A percentile compares a stretch with the other conserved stretches of the same genome.
These are phyloP conservation scores for Irena cyanogastra DNA, from an alignment of 2,113 vertebrate species.

Conservation along the genomic window DNA sequence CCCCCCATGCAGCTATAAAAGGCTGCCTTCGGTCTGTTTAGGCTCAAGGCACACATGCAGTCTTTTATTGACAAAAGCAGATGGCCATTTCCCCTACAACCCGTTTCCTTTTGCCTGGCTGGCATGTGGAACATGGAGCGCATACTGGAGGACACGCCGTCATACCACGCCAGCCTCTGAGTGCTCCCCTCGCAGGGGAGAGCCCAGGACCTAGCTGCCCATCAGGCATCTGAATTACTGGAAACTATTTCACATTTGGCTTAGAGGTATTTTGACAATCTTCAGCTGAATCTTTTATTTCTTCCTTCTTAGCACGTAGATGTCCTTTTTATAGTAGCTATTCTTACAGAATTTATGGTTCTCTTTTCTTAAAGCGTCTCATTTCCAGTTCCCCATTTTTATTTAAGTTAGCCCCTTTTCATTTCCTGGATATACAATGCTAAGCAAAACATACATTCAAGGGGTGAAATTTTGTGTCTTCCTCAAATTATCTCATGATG, in stretches of 20 bases:
- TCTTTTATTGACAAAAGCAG: conserved; percentile 67
- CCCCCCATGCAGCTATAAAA: conserved; percentile 38
- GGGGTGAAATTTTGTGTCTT: not conserved
- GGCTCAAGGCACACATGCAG: conserved; percentile 10
- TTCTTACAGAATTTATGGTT: conserved; percentile 42
- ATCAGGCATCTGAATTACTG: not conserved
- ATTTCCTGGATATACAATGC: not conserved
- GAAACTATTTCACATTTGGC: conserved; percentile 40
- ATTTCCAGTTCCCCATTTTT: conserved; percentile 28
- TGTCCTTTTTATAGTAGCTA: conserved; percentile 39
- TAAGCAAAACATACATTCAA: not conserved
- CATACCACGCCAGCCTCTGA: not conserved
- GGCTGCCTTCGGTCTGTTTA: conserved; percentile 9
- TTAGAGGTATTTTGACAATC: conserved; percentile 34
- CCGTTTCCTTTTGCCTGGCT: conserved; percentile 28
- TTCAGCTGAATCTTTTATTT: conserved; percentile 53
- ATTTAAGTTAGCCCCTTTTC: conserved; percentile 8
- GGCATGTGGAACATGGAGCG: not conserved
- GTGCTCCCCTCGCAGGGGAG: not conserved
- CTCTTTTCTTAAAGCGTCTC: conserved; percentile 44
- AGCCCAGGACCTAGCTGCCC: not conserved
- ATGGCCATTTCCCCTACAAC: conserved; percentile 43
- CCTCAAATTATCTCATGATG: not conserved
- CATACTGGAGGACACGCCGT: not conserved
- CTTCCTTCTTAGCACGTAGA: conserved; percentile 37